These are phyloP conservation scores for Microcebus griseorufus DNA, from an alignment of 2,113 vertebrate species.

Conservation along the genomic window DNA sequence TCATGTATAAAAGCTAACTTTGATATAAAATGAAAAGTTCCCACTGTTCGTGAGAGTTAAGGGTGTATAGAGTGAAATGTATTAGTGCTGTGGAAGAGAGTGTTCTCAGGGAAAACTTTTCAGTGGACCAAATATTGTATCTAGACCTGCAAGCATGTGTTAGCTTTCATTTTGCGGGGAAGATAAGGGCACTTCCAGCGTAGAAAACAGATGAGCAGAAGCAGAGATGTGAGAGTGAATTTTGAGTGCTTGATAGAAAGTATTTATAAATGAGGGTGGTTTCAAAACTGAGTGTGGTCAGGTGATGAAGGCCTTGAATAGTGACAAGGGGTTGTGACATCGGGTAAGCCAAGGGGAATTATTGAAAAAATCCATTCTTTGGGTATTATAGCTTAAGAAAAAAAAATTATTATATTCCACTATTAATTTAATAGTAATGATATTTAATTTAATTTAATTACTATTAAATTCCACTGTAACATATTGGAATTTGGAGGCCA, in stretches of 20 bases:
- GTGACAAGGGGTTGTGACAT: neutral
- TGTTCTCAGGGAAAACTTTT: neutral
- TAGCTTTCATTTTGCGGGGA: neutral
- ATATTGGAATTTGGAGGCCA: neutral
- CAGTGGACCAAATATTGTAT: neutral
- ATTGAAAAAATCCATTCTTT: neutral
- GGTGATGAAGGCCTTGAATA: neutral
- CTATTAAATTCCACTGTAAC: neutral
- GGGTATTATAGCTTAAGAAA: neutral
- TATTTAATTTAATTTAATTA: too few relatives aligned
- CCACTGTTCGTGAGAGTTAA: neutral
- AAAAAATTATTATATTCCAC: neutral
- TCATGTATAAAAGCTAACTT: neutral
- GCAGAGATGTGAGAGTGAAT: neutral
- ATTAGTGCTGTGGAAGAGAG: neutral
- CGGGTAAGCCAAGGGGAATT: neutral
- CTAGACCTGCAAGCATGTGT: neutral
- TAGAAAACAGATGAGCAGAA: neutral
- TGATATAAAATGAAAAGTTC: neutral
- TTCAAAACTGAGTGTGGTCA: neutral
- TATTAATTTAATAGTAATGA: too few relatives aligned
- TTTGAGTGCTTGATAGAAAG: neutral
- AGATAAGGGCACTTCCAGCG: neutral
- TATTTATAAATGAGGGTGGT: neutral
- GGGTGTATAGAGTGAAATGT: neutral